Base-by-base conservation (phyloP, 2,888 invertebrate species). In the Sinhomidia bicolor region DNA sequence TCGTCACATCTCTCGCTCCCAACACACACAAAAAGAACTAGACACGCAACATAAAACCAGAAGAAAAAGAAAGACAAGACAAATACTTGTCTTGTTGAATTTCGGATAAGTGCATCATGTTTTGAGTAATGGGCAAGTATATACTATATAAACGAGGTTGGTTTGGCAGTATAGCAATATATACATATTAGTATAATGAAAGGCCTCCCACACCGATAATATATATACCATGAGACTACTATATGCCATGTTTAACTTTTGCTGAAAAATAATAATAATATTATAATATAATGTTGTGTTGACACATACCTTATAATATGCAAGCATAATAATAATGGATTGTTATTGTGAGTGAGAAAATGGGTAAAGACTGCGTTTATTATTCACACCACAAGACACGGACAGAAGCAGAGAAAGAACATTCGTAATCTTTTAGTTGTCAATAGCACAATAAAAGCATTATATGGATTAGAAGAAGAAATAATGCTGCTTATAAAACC, bases 131-230 rank as follows among this genome's bases (percentile, higher is more conserved):
- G 51, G 14, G 80, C 62, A 20, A 57, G n/a, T 3, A 17, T 20
- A 62, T n/a, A n/a, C n/a, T n/a, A 12, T 26, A 62, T 29, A 82
- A 62, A 71, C 74, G n/a, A n/a, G n/a, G n/a, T n/a, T n/a, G n/a
- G n/a, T n/a, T n/a, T n/a, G n/a, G 68, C 51, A 20, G n/a, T n/a
- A 71, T 68, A 83, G 74, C 54, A 81, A 68, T 41, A 12, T 3
- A 26, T 20, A 20, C 20, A 60, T 60, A 60, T 60, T 60, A 60
- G 20, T 1, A 29, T 76, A 85, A 78, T 57, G 41, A 76, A 84
- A 74, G 88, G 79, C 90, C 90, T 88, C 90, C 90, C 90, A 90
- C 90, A 88, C 88, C 47, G 90, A 68, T 68, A 51, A 86, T 29
- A 65, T 23, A 10, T 36, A 23, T 9, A 17, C 12, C 10, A n/a